Evolutionary conservation across 2,113 vertebrate genomes (phyloP).

Genomic region (Morone chrysops): DNA sequence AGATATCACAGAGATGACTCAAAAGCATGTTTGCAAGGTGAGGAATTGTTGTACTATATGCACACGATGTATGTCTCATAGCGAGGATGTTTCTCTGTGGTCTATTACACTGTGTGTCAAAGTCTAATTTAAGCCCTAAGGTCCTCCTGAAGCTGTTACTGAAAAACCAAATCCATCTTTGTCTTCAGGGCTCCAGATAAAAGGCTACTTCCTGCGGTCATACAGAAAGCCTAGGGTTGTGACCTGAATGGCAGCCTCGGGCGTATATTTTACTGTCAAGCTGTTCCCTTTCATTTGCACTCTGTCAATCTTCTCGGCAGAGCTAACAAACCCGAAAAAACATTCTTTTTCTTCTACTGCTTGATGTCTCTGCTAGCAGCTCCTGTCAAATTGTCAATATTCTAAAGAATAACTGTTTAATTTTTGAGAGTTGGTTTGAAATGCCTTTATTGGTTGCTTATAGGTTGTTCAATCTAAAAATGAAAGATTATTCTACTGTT

Average conservation of each 20-base stretch:
- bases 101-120: not conserved
- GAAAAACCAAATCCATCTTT: slow-evolving; percentile 17
- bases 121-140: slow-evolving; percentile 6
- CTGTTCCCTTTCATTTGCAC: not conserved
- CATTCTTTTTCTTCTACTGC: not conserved
- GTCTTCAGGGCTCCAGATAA: slow-evolving; percentile 4
- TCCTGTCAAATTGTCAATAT: not conserved
- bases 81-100: not conserved
- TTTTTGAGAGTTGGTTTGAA: not conserved
- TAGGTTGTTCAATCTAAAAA: not conserved
- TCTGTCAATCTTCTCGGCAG: not conserved
- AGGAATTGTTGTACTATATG: not conserved
- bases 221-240: not conserved
- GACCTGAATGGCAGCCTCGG: not conserved
- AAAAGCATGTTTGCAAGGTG: not conserved
- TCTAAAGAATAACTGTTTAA: not conserved
- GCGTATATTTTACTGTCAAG: not conserved
- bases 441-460: not conserved
- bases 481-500: not conserved
- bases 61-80: not conserved
- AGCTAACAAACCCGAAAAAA: not conserved
- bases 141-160: not conserved
- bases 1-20: not conserved
- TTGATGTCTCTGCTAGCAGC: not conserved
- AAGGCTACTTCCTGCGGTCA: slow-evolving; percentile 12